Evolutionary conservation across 2,888 invertebrate genomes (phyloP), one percentile per base, ranked within the genome.

Genomic region (Drosophila anceps): DNA sequence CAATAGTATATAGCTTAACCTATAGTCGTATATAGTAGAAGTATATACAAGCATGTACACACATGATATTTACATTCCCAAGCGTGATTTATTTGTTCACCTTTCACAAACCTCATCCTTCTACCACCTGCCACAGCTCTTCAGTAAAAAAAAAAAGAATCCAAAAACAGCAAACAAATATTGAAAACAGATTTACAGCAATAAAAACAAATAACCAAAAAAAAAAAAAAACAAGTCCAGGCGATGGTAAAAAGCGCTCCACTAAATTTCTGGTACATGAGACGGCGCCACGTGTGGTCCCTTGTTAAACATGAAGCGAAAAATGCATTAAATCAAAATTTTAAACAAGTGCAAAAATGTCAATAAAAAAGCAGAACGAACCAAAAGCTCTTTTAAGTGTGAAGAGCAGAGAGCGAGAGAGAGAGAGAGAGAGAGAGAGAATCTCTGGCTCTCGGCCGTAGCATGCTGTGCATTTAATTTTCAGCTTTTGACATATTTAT

Each of bases 401-500:
- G 64, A 44, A 50, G 55, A 55, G 71, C 18, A 67, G 67, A 59
- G 73, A 24, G 15, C 24, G 20, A 20, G 20, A 20, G 43, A 43
- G 12, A 43, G 8, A 7, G 39, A 33, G 12, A 12, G 33, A 33
- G 33, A 33, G 33, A 33, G 12, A 33, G 33, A 12, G 33, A 4
- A 13, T 39, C 54, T 29, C 57, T 24, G 4, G 53, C n/a, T 13
- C 50, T 53, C 53, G 46, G 31, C 15, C 31, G 58, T 60, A 57
- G 72, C 91, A 81, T 88, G 91, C 88, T 91, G 91, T 82, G 92
- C 91, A 86, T 92, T 91, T 91, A 90, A 92, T 92, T 92, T 91
- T 85, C 85, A 90, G 76, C 89, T 91, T 88, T 91, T 92, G 92
- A 92, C 92, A 92, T 92, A 91, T 92, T 92, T 92, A 92, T 92